Percentiles rank a stretch among this genome's conserved stretches.
Evolutionary conservation across 2,797 vertebrate species (phyloP).

Genomic region (Taenioides sp.): DNA sequence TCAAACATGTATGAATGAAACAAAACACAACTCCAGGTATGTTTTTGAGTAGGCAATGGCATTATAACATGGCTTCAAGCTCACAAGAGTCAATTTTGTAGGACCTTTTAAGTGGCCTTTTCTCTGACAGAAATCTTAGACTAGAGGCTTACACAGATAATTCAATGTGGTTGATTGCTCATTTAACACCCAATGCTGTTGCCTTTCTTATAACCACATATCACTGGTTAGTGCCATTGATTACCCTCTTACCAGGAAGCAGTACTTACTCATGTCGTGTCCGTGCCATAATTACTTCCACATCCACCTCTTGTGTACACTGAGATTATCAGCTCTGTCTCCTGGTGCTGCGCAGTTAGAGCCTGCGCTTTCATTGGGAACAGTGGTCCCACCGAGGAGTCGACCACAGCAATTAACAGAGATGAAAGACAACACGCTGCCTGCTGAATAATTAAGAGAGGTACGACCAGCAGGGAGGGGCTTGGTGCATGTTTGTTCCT

Average conservation of each 20-base stretch:
- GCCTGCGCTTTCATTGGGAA: conserved; percentile 58
- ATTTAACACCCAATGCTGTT: background rate
- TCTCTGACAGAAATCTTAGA: background rate
- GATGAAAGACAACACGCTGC: conserved; percentile 75
- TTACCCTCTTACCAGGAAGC: conserved; percentile 16
- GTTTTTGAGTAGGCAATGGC: too few relatives aligned
- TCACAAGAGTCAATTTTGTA: too few relatives aligned
- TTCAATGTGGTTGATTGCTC: background rate
- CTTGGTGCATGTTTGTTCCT: conserved; percentile 39
- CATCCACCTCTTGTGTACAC: conserved; percentile 12
- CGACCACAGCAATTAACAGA: conserved; percentile 74
- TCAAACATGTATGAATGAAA: too few relatives aligned
- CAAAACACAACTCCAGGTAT: too few relatives aligned
- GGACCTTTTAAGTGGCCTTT: background rate
- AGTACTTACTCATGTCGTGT: conserved; percentile 7
- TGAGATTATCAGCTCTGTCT: conserved; percentile 25
- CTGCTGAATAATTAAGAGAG: conserved; percentile 77
- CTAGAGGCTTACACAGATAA: background rate
- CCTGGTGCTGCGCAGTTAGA: conserved; percentile 44
- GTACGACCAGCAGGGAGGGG: conserved; percentile 68
- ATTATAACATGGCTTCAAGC: too few relatives aligned
- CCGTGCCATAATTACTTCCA: background rate
- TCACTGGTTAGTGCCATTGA: background rate
- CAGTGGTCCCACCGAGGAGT: conserved; percentile 70
- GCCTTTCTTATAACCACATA: conserved; percentile 1